These are phyloP conservation scores for Tanypteryx hageni DNA, from an alignment of 2,888 invertebrate species.

Conservation along the genomic window DNA sequence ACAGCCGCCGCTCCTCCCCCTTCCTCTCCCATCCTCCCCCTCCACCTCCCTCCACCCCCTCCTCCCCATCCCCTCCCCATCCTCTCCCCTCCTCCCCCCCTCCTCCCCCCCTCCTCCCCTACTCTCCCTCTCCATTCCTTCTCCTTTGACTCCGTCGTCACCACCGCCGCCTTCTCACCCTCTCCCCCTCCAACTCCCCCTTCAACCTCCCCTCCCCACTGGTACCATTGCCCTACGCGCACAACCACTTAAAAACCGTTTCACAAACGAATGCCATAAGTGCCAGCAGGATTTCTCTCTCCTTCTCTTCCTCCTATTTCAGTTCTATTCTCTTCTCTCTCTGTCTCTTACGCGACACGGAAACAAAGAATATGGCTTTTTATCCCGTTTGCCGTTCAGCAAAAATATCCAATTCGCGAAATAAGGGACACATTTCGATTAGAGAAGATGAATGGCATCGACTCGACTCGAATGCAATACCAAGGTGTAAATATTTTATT, in stretches of 20 bases:
- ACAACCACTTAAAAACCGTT: slow-evolving; percentile 43
- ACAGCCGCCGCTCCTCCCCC: slow-evolving; percentile 23
- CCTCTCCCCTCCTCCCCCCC: neutral
- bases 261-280: slow-evolving; percentile 32
- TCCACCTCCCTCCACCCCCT: no score
- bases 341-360: neutral
- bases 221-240: neutral
- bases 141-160: no score
- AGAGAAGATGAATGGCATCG: no score
- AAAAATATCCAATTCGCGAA: neutral
- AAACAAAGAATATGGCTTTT: slow-evolving; percentile 28
- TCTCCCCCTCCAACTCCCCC: neutral
- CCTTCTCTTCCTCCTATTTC: neutral
- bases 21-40: neutral
- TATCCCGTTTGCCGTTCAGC: slow-evolving; percentile 12
- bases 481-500: no score
- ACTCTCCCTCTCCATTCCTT: no score
- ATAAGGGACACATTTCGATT: no score
- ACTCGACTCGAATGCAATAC: no score
- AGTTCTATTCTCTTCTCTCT: no score
- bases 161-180: no score
- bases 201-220: neutral
- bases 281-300: neutral
- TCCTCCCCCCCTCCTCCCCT: neutral
- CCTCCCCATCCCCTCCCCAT: no score